Evolutionary conservation across 2,113 vertebrate genomes (phyloP), one percentile per base, ranked within the genome.

Genomic region (Scatophagus argus): DNA sequence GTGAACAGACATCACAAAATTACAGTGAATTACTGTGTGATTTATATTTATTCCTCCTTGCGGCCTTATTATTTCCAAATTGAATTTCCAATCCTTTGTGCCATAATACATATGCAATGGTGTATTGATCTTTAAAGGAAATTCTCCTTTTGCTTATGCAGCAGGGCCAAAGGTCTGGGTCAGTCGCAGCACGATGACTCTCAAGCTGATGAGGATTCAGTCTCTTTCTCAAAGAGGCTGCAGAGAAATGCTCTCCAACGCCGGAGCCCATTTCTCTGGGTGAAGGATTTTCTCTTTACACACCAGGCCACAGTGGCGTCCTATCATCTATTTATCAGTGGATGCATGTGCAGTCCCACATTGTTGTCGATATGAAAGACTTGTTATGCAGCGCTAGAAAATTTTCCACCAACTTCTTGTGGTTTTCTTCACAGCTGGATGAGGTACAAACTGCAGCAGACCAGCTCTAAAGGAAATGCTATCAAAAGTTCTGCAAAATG

Each of bases 41-140:
- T 90, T 86, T 79, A 74, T 58, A 55, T 71, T 13, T 46, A 36
- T 27, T 77, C 31, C 39, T 14, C 59, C 39, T 41, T 71, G 10
- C 36, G 34, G 58, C 67, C 61, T 49, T 52, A 87, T 79, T 14
- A 71, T 82, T 83, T 87, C 52, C 66, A 83, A 62, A 89, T 83
- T 75, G 25, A 77, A 89, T 90, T 84, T 87, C 61, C 46, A 67
- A 32, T 43, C 60, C 23, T 81, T 82, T 87, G 73, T 68, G 17
- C 49, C 72, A 71, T 54, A 74, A 87, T 86, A 88, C 83, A 90
- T 81, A 87, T 84, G 79, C 72, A 81, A 69, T 71, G 41, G 17
- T 10, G 36, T 84, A 90, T 92, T 85, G 90, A 89, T 91, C 81
- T 67, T 44, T 46, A 16, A 75, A 74, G 78, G 71, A 81, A 90